Conservation (phyloP, 2,797 vertebrate genomes). For the Selene dorsalis region DNA sequence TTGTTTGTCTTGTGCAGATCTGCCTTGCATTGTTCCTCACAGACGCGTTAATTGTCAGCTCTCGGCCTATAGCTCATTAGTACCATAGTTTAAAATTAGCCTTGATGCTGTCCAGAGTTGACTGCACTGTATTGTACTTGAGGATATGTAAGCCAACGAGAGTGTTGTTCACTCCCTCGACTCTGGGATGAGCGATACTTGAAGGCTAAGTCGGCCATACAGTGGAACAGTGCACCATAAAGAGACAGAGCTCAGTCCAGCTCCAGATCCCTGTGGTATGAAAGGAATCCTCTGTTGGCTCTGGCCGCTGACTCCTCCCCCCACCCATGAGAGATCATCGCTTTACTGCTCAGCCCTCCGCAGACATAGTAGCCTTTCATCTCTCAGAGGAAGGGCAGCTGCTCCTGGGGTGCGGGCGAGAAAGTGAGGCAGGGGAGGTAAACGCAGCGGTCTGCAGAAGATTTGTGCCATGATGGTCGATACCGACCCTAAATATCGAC, state of each 20-base stretch:
- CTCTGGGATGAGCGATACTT: slow-evolving; percentile 50
- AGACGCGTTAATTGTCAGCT: slow-evolving; percentile 18
- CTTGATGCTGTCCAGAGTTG: slow-evolving; percentile 35
- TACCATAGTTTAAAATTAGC: slow-evolving; percentile 24
- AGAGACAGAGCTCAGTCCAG: slow-evolving; percentile 59
- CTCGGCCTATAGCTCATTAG: slow-evolving; percentile 15
- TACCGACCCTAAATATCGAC: too few species aligned
- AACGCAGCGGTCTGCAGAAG: background rate
- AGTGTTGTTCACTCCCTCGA: slow-evolving; percentile 13
- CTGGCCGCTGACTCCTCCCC: slow-evolving; percentile 30
- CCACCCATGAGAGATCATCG: slow-evolving; percentile 46
- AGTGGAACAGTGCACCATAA: slow-evolving; percentile 53
- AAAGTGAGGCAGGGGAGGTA: slow-evolving; percentile 1
- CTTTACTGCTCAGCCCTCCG: slow-evolving; percentile 61
- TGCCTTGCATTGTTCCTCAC: slow-evolving; percentile 16
- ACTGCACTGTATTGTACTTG: slow-evolving; percentile 3
- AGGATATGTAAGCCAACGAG: slow-evolving; percentile 20
- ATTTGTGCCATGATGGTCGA: background rate
- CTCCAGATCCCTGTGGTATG: slow-evolving; percentile 70
- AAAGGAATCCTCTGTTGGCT: slow-evolving; percentile 78
- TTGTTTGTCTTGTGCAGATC: slow-evolving; percentile 7
- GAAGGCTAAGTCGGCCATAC: slow-evolving; percentile 26
- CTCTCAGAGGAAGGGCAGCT: slow-evolving; percentile 62
- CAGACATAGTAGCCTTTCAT: slow-evolving; percentile 77
- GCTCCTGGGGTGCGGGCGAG: slow-evolving; percentile 35